Conservation (phyloP, 2,113 vertebrate genomes). For the Hippolais icterina region DNA sequence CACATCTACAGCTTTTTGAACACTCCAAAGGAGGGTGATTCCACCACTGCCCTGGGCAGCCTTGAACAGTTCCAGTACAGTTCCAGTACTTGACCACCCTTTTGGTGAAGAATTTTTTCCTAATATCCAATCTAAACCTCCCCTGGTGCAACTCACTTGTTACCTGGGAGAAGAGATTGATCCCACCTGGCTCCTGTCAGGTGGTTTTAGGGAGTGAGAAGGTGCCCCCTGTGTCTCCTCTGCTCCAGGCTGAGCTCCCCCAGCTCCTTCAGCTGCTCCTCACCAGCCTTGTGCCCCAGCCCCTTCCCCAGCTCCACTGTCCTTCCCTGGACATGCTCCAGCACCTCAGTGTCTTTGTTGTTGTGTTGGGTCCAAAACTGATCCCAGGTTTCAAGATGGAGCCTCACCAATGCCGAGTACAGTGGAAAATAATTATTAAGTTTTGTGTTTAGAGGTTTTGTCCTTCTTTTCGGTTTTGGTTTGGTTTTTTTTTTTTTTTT, state of each 20-base stretch:
- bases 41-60: neutral
- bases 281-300: neutral
- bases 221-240: fast-evolving
- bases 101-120: neutral
- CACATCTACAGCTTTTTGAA: neutral
- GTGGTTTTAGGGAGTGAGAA: neutral
- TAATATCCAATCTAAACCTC: neutral
- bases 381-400: neutral
- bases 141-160: neutral
- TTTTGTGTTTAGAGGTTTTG: neutral
- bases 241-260: neutral
- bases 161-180: neutral
- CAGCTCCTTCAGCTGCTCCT: neutral
- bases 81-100: neutral
- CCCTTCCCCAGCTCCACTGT: neutral
- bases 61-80: neutral
- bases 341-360: neutral
- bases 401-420: fast-evolving
- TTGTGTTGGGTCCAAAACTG: neutral
- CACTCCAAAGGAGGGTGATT: neutral
- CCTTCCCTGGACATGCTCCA: neutral
- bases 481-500: too few relatives aligned
- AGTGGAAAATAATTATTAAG: neutral
- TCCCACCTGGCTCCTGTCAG: neutral
- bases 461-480: too few relatives aligned